These are phyloP conservation scores for Phortica variegata DNA, from an alignment of 1,140 invertebrate species.

Conservation along the genomic window DNA sequence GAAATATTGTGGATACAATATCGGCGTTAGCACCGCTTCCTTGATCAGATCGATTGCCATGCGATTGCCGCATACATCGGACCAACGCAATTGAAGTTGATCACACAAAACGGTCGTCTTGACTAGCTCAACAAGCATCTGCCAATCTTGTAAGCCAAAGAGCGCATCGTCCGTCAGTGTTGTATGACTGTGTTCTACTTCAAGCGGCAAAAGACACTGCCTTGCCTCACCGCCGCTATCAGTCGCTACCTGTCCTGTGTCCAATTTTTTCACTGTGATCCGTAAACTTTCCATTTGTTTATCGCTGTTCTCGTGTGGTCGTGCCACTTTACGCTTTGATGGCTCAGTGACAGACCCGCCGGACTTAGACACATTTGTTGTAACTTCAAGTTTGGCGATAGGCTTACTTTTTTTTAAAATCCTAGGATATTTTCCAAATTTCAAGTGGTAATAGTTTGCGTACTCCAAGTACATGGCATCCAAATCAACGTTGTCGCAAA, in stretches of 20 bases:
- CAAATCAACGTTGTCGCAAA: conserved; percentile 91
- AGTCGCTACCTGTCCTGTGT: no score
- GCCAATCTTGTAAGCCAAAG: conserved; percentile 40
- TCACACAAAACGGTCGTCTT: conserved; percentile 40
- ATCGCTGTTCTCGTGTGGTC: no score
- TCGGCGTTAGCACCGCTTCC: conserved; percentile 85
- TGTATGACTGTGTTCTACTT: no score
- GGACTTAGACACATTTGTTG: neutral
- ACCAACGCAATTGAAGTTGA: conserved; percentile 59
- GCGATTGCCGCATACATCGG: conserved; percentile 74
- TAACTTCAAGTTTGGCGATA: conserved; percentile 42
- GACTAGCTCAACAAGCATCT: conserved; percentile 36
- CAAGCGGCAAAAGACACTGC: neutral
- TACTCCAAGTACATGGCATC: conserved; percentile 86
- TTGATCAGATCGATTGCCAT: conserved; percentile 82
- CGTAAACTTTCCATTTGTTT: no score
- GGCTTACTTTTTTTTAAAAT: conserved; percentile 64
- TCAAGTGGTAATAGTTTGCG: conserved; percentile 79
- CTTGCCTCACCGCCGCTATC: no score
- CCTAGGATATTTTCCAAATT: conserved; percentile 83
- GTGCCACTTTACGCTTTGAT: no score
- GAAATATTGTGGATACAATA: conserved; percentile 84
- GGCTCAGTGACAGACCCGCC: neutral
- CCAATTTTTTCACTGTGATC: no score
- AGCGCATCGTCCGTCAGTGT: conserved; percentile 32